Base-by-base conservation (phyloP, 1,140 invertebrate genomes). In the Nixonia krombeini region DNA sequence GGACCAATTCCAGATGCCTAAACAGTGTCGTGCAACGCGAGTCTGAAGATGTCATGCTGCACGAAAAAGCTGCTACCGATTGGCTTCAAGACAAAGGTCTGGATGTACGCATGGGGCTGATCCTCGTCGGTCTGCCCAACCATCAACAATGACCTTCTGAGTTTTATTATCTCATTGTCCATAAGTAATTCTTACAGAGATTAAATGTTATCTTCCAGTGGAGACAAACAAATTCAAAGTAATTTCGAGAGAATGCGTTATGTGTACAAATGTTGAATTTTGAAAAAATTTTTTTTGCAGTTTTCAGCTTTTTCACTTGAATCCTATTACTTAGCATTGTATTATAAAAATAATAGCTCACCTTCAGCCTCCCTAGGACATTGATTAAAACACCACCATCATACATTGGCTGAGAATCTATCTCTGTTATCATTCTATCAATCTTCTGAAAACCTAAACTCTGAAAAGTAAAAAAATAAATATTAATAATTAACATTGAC, bases 361-460 rank as follows among this genome's bases (percentile, higher is more conserved):
- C 95, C 91, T 97, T 93, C 75, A 98, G 87, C 86, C 95, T 92
- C 74, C 96, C 96, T 58, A 97, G 87, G 26, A 97, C 96, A 88
- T 94, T 95, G 67, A 97, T 95, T 80, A 97, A 83, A 59, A 98
- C 92, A 52, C 96, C 95, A 33, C 96, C 96, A 87, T 97, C 96
- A 77, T 95, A 96, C 89, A 94, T 97, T 29, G 96, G 96, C 85
- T 97, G 96, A 55, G 93, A 95, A 83, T 98, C 96, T 35, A 97
- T 91, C n/a, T 93, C 91, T 49, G 96, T 96, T 79, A 97, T 92
- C 78, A 92, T 88, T 85, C 96, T 91, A 79, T 90, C 91, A 72
- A 98, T 97, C 87, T 96, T 96, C 89, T 96, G 93, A 89, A 97
- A 97, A 57, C 89, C 88, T 83, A 97, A 86, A 78, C 89, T 89